Evolutionary conservation across 1,140 invertebrate species (phyloP).

Genomic region (Tenebrio molitor): DNA sequence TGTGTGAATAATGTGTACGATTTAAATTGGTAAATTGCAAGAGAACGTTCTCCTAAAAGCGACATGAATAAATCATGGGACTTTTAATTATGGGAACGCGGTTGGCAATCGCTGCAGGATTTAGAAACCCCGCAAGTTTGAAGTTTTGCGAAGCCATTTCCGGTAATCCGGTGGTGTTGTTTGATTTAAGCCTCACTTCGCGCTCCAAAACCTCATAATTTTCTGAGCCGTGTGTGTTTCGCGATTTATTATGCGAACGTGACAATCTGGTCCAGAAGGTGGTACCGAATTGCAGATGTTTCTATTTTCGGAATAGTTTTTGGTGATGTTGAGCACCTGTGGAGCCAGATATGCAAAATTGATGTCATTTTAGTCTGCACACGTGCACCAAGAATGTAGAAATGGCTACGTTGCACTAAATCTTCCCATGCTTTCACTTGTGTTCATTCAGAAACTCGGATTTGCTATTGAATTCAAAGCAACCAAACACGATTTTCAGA

Average conservation of each 20-base stretch:
- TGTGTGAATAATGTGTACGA: conserved; percentile 29
- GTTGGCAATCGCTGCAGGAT: conserved; percentile 12
- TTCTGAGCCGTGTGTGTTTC: neutral
- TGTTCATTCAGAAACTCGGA: neutral
- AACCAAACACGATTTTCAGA: too few species aligned
- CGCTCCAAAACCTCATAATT: neutral
- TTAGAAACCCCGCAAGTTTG: neutral
- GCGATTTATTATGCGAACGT: conserved; percentile 16
- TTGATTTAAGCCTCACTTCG: neutral
- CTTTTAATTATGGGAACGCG: conserved; percentile 28
- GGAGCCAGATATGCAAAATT: neutral
- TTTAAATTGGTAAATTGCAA: conserved; percentile 30
- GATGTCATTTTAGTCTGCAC: neutral
- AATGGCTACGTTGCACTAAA: conserved; percentile 4
- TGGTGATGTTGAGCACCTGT: too few species aligned
- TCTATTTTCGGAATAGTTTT: too few species aligned
- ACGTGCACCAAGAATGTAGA: conserved; percentile 18
- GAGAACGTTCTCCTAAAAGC: conserved; percentile 25
- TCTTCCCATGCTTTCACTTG: conserved; percentile 30
- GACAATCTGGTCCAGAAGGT: too few species aligned
- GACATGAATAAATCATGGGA: conserved; percentile 23
- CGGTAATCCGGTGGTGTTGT: neutral
- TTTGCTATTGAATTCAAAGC: neutral
- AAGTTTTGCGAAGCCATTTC: conserved; percentile 1
- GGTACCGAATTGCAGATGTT: too few species aligned